Conservation (phyloP, 2,888 invertebrate species). For the Agriopis leucophaearia region DNA sequence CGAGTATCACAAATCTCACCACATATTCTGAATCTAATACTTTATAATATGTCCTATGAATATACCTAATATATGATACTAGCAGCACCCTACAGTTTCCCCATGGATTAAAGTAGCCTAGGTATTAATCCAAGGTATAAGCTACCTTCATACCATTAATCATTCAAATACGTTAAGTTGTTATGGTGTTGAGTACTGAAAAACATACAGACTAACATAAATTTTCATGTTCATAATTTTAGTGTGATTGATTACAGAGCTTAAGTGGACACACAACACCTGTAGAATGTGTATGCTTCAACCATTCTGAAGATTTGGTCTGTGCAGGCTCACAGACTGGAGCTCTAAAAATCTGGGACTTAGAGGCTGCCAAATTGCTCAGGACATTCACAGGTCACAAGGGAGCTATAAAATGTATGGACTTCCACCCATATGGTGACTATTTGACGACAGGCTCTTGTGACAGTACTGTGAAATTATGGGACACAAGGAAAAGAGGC, state of each 20-base stretch:
- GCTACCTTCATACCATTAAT: too few relatives aligned
- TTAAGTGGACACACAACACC: constrained; percentile 97
- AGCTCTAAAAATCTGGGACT: constrained; percentile 97
- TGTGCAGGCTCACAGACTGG: constrained; percentile 98
- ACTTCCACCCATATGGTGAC: constrained; percentile 98
- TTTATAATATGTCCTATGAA: too few relatives aligned
- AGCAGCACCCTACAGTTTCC: too few relatives aligned
- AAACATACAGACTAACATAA: too few relatives aligned
- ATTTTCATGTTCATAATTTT: too few relatives aligned
- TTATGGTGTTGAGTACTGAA: too few relatives aligned
- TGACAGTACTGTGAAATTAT: constrained; percentile 96
- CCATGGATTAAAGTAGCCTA: too few relatives aligned
- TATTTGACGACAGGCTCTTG: constrained; percentile 97
- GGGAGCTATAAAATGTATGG: constrained; percentile 93
- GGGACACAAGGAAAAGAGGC: constrained; percentile 98
- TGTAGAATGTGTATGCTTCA: constrained; percentile 97
- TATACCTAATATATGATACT: too few relatives aligned
- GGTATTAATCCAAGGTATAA: too few relatives aligned
- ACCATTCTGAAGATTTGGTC: constrained; percentile 97
- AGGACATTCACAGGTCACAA: constrained; percentile 96
- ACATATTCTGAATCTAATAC: neutral
- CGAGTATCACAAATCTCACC: neutral
- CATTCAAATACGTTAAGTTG: too few relatives aligned
- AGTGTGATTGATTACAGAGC: constrained; percentile 84
- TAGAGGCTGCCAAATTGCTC: constrained; percentile 96